Base-by-base conservation (phyloP, 2,888 invertebrate genomes). In the Chrysomela aeneicollis region DNA sequence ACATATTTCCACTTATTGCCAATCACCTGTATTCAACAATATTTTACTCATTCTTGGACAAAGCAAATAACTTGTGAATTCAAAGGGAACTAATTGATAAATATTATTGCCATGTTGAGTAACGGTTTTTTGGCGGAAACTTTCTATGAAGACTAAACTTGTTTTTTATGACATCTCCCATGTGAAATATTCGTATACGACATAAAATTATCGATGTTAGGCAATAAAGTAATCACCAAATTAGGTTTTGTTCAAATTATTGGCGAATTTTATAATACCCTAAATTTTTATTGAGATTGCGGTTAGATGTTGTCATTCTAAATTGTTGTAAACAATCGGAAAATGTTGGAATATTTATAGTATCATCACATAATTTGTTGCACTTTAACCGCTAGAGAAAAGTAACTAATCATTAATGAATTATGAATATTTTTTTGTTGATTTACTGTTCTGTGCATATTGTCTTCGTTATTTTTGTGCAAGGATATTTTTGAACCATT, bases 361-460 rank as follows among this genome's bases (percentile, higher is more conserved):
- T 9, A 15, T 50, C 50, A 50, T 50, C 50, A 50, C 1, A 50
- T 21, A n/a, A n/a, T n/a, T n/a, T n/a, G n/a, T n/a, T n/a, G n/a
- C n/a, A n/a, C n/a, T n/a, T n/a, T n/a, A n/a, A n/a, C n/a, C n/a
- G n/a, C n/a, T n/a, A n/a, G n/a, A n/a, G n/a, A n/a, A n/a, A n/a
- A n/a, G n/a, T n/a, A n/a, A n/a, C n/a, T n/a, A n/a, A n/a, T n/a
- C n/a, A n/a, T n/a, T n/a, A n/a, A n/a, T n/a, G n/a, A n/a, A n/a
- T n/a, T n/a, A n/a, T n/a, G n/a, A n/a, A n/a, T n/a, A n/a, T n/a
- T n/a, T n/a, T n/a, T n/a, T n/a, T n/a, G n/a, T n/a, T n/a, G n/a
- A n/a, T n/a, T n/a, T n/a, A n/a, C n/a, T n/a, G n/a, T n/a, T n/a
- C n/a, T n/a, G n/a, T n/a, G n/a, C n/a, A n/a, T n/a, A n/a, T n/a